A percentile compares a stretch with the other conserved stretches of the same genome.
phyloP scores from a whole-genome alignment of 2,797 vertebrate species.

The Darevskia mixta region DNA sequence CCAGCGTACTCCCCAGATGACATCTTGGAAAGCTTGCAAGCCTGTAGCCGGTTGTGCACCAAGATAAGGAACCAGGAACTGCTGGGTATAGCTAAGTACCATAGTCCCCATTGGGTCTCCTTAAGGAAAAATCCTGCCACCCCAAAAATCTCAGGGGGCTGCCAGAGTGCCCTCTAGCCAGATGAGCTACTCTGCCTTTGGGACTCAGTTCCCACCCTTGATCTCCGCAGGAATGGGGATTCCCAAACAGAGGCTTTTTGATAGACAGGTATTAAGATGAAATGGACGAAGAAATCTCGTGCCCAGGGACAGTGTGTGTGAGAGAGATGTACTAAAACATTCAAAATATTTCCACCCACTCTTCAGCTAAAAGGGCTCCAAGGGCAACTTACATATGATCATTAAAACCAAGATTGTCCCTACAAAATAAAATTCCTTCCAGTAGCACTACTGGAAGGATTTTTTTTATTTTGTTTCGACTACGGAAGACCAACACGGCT shows the following conservation, averaged over 20 bases:
- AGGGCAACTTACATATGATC: too few relatives aligned
- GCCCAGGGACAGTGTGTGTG: too few relatives aligned
- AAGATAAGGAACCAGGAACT: slow-evolving; percentile 16
- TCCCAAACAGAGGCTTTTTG: too few relatives aligned
- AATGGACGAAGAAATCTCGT: too few relatives aligned
- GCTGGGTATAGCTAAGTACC: slow-evolving; percentile 2
- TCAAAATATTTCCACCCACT: too few relatives aligned
- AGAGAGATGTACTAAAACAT: too few relatives aligned
- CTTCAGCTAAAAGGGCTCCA: too few relatives aligned
- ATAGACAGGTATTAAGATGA: too few relatives aligned
- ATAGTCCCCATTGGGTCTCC: background rate
- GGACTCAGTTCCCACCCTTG: background rate
- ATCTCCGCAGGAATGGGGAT: background rate
- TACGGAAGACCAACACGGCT: too few relatives aligned
- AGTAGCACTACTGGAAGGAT: too few relatives aligned
- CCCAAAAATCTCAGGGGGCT: background rate
- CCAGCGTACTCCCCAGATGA: background rate
- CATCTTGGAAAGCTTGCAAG: slow-evolving; percentile 18
- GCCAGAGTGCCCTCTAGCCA: background rate
- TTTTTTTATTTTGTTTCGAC: too few relatives aligned
- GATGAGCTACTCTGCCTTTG: background rate
- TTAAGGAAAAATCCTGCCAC: background rate
- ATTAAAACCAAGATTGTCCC: background rate
- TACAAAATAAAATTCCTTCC: too few relatives aligned
- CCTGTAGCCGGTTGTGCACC: slow-evolving; percentile 8